A percentile compares a stretch with the other conserved stretches of the same genome.
These are phyloP conservation scores for Diabrotica virgifera DNA, from an alignment of 1,140 invertebrate species.

Conservation along the genomic window DNA sequence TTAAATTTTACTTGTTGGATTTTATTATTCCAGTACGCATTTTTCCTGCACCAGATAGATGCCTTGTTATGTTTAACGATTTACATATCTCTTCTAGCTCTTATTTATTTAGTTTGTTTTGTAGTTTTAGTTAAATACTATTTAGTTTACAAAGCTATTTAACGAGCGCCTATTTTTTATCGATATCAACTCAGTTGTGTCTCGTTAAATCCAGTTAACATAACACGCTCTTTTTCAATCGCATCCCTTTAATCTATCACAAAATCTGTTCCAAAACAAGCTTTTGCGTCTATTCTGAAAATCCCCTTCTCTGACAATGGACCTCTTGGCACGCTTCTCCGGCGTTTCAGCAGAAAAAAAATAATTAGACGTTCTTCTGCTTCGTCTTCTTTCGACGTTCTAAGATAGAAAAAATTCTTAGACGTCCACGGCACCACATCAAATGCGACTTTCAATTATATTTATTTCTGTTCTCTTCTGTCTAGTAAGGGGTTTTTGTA, in stretches of 20 bases:
- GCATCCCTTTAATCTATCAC: neutral
- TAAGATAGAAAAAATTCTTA: constrained; percentile 7
- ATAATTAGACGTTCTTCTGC: constrained; percentile 6
- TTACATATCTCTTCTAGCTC: too few relatives aligned
- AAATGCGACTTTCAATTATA: constrained; percentile 20
- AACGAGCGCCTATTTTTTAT: too few relatives aligned
- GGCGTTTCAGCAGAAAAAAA: constrained; percentile 1
- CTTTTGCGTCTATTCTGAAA: neutral
- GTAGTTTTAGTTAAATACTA: too few relatives aligned
- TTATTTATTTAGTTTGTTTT: too few relatives aligned
- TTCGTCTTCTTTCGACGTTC: neutral
- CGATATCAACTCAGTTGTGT: too few relatives aligned
- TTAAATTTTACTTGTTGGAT: too few relatives aligned
- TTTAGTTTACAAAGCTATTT: too few relatives aligned
- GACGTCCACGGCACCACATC: constrained; percentile 18
- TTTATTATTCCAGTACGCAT: too few relatives aligned
- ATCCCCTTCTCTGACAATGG: neutral
- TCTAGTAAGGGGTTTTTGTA: constrained; percentile 14
- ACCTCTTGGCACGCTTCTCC: constrained; percentile 1
- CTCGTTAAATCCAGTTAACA: too few relatives aligned
- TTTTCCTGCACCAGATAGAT: too few relatives aligned
- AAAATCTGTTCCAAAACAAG: constrained; percentile 4
- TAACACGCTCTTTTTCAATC: too few relatives aligned
- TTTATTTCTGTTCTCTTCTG: constrained; percentile 18
- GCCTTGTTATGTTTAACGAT: too few relatives aligned